Conservation (phyloP, 1,140 invertebrate species). For the Bombus confusus region DNA sequence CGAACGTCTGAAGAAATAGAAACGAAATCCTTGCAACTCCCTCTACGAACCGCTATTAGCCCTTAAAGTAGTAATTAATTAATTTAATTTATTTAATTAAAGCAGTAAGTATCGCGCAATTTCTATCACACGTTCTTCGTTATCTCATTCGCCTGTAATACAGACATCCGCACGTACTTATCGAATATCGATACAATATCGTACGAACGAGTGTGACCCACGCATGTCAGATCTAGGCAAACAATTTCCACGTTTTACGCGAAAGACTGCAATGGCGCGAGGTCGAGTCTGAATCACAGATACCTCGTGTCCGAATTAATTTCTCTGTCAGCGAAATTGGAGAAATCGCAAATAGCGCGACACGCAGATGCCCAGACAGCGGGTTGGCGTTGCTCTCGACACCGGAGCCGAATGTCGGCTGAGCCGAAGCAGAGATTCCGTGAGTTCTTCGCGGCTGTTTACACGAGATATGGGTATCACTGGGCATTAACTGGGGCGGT, state of each 20-base stretch:
- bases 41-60: too few species aligned
- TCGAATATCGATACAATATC: too few species aligned
- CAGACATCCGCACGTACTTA: too few species aligned
- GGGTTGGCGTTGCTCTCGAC: too few species aligned
- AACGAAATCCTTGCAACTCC: neutral
- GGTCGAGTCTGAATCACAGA: neutral
- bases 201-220: too few species aligned
- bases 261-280: neutral
- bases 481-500: conserved; percentile 64
- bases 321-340: neutral
- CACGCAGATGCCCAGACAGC: neutral
- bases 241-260: neutral
- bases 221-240: too few species aligned
- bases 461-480: conserved; percentile 70
- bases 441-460: conserved; percentile 72
- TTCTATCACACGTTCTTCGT: too few species aligned
- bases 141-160: too few species aligned
- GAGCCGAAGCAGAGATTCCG: conserved; percentile 29
- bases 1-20: neutral
- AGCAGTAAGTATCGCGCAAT: too few species aligned
- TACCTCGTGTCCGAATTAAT: conserved; percentile 4
- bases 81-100: too few species aligned
- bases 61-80: too few species aligned
- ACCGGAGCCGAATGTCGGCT: conserved; percentile 19
- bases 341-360: conserved; percentile 27